phyloP scores from a whole-genome alignment of 2,797 vertebrate genomes.

The Menidia menidia region DNA sequence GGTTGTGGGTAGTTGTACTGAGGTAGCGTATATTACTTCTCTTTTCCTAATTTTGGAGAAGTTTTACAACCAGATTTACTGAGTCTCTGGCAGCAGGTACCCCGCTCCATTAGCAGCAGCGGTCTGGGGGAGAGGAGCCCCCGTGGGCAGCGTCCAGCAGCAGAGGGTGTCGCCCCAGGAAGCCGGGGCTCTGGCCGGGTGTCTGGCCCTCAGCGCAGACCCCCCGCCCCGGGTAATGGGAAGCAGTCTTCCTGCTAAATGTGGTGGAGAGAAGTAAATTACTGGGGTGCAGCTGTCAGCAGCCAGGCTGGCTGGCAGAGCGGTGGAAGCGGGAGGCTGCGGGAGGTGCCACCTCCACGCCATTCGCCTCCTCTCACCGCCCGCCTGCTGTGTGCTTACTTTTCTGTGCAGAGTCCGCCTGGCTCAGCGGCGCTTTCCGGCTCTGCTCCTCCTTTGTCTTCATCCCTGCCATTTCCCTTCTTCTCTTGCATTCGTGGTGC shows the following conservation, averaged over 20 bases:
- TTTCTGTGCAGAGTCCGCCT: slow-evolving; percentile 94
- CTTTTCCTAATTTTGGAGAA: neutral
- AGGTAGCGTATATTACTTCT: neutral
- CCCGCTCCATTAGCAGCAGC: slow-evolving; percentile 16
- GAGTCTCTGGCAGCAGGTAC: slow-evolving; percentile 5
- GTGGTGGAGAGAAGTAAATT: slow-evolving; percentile 96
- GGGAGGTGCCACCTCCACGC: slow-evolving; percentile 85
- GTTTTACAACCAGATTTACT: neutral
- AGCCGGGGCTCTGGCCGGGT: slow-evolving; percentile 68
- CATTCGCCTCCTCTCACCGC: slow-evolving; percentile 83
- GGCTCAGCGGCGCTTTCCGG: slow-evolving; percentile 69
- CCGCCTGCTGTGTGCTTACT: slow-evolving; percentile 93
- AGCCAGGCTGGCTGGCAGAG: slow-evolving; percentile 75
- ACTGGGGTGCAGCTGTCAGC: slow-evolving; percentile 90
- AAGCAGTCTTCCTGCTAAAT: slow-evolving; percentile 91
- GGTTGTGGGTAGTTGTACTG: slow-evolving; percentile 6
- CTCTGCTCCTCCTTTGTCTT: slow-evolving; percentile 29
- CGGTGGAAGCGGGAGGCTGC: slow-evolving; percentile 78
- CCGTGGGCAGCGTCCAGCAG: slow-evolving; percentile 69
- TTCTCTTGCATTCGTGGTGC: slow-evolving; percentile 30
- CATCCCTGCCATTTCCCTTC: slow-evolving; percentile 19
- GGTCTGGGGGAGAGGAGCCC: slow-evolving; percentile 27
- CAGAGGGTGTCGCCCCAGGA: slow-evolving; percentile 75
- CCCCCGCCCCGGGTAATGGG: slow-evolving; percentile 88
- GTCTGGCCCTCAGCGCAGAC: slow-evolving; percentile 77